Conservation (phyloP, 2,888 invertebrate species). For the Hirtodrosophila histrioides region DNA sequence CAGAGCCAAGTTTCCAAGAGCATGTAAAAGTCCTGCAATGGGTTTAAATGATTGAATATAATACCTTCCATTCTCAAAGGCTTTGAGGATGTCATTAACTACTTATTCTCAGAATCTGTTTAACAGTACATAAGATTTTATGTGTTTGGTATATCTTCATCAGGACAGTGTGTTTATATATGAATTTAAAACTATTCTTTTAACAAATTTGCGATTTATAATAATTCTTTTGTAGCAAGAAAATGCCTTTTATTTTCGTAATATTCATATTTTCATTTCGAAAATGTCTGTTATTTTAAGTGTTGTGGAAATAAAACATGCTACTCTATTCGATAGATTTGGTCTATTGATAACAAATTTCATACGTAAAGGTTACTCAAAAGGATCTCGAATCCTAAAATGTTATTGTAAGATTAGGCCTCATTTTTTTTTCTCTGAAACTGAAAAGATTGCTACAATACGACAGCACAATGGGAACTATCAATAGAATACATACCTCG, state of each 20-base stretch:
- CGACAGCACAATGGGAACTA: constrained; percentile 46
- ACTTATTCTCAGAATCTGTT: too few relatives aligned
- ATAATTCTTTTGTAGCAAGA: not conserved
- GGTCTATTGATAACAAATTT: constrained; percentile 68
- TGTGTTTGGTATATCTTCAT: too few relatives aligned
- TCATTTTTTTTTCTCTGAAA: constrained; percentile 62
- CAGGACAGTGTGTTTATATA: too few relatives aligned
- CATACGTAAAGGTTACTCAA: constrained; percentile 65
- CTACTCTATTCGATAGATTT: constrained; percentile 39
- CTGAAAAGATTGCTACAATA: constrained; percentile 32
- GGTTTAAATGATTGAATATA: too few relatives aligned
- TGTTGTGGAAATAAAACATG: constrained; percentile 48
- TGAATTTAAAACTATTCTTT: too few relatives aligned
- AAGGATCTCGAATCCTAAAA: constrained; percentile 62
- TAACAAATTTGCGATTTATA: constrained; percentile 6
- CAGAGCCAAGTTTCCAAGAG: too few relatives aligned
- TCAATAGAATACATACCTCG: constrained; percentile 35
- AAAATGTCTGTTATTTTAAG: constrained; percentile 47
- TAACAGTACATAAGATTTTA: too few relatives aligned
- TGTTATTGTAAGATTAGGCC: constrained; percentile 68
- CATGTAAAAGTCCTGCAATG: too few relatives aligned
- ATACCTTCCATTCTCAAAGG: too few relatives aligned
- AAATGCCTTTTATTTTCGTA: constrained; percentile 1
- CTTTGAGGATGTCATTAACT: too few relatives aligned
- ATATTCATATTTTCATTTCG: constrained; percentile 13